Conservation (phyloP, 2,113 vertebrate genomes). For the Melanotaenia duboulayi region DNA sequence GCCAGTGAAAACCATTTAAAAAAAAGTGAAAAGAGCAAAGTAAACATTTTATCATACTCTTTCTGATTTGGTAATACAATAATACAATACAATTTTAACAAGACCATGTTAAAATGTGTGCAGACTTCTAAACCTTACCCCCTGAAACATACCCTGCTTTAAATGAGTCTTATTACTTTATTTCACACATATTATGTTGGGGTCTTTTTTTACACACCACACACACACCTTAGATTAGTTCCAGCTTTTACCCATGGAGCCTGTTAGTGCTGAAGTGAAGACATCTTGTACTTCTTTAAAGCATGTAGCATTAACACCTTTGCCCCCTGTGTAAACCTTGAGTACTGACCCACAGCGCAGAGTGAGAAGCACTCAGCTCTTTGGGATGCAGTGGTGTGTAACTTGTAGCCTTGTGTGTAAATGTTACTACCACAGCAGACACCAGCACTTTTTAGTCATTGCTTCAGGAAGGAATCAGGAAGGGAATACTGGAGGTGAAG, state of each 20-base stretch:
- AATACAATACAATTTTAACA: no score
- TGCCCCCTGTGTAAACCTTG: conserved; percentile 79
- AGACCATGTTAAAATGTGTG: background rate
- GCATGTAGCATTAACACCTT: conserved; percentile 82
- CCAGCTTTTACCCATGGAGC: conserved; percentile 78
- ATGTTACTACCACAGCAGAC: conserved; percentile 16
- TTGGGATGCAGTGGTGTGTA: conserved; percentile 55
- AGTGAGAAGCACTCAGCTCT: conserved; percentile 61
- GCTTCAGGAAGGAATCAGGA: conserved; percentile 58
- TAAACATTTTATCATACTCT: background rate
- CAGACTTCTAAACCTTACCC: conserved; percentile 9
- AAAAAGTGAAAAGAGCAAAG: no score
- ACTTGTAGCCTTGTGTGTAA: conserved; percentile 26
- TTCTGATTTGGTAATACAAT: conserved; percentile 25
- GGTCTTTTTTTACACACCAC: conserved; percentile 2
- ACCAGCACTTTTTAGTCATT: conserved; percentile 38
- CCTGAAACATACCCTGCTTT: conserved; percentile 33
- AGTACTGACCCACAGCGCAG: conserved; percentile 75
- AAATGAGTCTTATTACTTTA: background rate
- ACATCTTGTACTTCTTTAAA: conserved; percentile 83
- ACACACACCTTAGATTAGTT: conserved; percentile 75
- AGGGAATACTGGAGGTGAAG: conserved; percentile 46
- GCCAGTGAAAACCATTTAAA: background rate
- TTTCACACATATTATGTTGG: conserved; percentile 5
- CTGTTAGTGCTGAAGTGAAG: conserved; percentile 79